These are phyloP conservation scores for Bucco capensis DNA, from an alignment of 2,113 vertebrate genomes.

Conservation along the genomic window DNA sequence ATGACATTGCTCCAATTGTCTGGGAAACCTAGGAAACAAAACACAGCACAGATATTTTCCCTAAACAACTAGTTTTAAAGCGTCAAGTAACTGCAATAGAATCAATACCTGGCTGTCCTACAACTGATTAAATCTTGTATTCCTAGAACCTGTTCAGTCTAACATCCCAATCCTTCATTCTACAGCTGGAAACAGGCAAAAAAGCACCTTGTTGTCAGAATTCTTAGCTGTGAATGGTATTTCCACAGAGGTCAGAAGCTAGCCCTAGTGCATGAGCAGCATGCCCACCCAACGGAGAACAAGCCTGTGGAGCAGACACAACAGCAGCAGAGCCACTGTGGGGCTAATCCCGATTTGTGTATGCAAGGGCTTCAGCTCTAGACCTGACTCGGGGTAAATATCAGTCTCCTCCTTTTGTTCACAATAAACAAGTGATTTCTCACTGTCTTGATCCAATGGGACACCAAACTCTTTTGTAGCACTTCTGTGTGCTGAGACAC, in stretches of 20 bases:
- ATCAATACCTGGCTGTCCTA: neutral
- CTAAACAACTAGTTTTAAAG: neutral
- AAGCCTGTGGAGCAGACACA: neutral
- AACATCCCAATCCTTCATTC: neutral
- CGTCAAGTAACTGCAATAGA: neutral
- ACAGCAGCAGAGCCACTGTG: neutral
- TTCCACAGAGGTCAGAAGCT: neutral
- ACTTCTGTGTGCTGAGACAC: neutral
- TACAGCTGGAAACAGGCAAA: neutral
- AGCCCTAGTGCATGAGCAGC: fast-evolving
- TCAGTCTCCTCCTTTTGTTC: neutral
- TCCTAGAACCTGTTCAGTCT: neutral
- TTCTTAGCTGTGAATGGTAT: neutral
- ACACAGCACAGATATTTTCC: neutral
- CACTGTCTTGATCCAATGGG: neutral
- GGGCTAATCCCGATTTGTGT: neutral
- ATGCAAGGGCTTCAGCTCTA: neutral
- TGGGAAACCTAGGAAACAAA: slow-evolving; percentile 68
- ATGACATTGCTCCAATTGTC: slow-evolving; percentile 70
- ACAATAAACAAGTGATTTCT: neutral
- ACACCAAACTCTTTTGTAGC: neutral
- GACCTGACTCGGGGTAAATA: neutral
- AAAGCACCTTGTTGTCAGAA: neutral
- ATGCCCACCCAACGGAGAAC: fast-evolving
- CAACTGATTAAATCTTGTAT: neutral